Evolutionary conservation across 2,113 vertebrate genomes (phyloP).

Genomic region (Sylvilagus bachmani): DNA sequence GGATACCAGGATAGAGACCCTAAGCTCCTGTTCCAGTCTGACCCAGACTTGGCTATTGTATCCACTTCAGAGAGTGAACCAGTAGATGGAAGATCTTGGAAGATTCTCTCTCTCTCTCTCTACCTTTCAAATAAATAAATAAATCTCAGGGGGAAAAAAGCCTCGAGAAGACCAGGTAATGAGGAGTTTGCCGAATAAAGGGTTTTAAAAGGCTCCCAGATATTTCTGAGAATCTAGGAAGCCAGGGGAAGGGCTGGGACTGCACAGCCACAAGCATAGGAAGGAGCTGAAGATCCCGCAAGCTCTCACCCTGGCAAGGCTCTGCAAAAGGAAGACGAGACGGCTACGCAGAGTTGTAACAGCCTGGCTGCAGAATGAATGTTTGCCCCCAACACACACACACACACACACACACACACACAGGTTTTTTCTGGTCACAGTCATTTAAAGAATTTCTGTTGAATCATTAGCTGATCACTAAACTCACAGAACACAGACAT

Average conservation of each 20-base stretch:
- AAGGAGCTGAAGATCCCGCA: not conserved
- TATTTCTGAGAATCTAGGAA: not conserved
- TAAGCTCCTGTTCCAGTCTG: no score
- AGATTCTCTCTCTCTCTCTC: no score
- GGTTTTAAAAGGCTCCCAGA: not conserved
- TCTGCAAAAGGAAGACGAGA: not conserved
- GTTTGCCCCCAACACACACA: no score
- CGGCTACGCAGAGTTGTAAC: not conserved
- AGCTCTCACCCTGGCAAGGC: not conserved
- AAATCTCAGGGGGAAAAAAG: no score
- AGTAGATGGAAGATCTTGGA: no score
- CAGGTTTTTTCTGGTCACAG: not conserved
- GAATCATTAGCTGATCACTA: no score
- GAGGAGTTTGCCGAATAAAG: not conserved
- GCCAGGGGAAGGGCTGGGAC: not conserved
- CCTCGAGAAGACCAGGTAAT: not conserved
- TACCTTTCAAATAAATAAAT: no score
- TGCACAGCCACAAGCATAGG: not conserved
- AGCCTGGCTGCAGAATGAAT: not conserved
- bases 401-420: not conserved
- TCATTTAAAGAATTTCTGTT: not conserved
- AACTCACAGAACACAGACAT: no score
- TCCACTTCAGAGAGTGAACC: no score
- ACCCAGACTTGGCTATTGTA: no score
- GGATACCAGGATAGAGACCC: no score